These are phyloP conservation scores for Molorchus minor DNA, from an alignment of 2,888 invertebrate genomes.

Conservation along the genomic window DNA sequence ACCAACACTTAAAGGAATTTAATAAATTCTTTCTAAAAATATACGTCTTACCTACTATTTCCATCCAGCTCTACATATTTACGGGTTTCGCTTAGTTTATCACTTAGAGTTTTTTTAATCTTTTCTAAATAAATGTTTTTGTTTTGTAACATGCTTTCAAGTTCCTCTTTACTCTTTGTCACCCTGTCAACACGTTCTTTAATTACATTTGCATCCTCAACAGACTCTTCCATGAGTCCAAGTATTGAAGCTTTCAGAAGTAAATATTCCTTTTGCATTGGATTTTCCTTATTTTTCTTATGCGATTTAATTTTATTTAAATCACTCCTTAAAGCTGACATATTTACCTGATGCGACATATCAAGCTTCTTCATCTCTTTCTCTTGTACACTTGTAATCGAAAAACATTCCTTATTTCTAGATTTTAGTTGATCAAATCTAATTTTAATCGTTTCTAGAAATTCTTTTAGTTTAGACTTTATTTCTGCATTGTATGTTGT, in stretches of 20 bases:
- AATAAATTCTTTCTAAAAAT: too few relatives aligned
- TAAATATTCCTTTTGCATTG: not conserved
- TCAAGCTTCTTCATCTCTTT: not conserved
- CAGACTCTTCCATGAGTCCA: not conserved
- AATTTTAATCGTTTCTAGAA: not conserved
- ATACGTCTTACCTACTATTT: not conserved
- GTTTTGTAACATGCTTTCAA: not conserved
- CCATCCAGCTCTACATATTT: not conserved
- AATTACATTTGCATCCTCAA: not conserved
- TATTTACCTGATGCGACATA: not conserved
- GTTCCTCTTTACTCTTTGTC: not conserved
- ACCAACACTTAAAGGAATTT: too few relatives aligned
- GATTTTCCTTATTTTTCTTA: not conserved
- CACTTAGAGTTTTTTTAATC: not conserved
- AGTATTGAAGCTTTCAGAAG: constrained; percentile 1
- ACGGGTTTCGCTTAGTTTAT: not conserved
- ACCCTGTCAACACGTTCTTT: not conserved
- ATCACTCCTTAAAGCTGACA: not conserved
- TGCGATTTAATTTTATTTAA: not conserved
- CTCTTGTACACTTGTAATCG: not conserved
- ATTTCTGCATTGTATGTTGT: constrained; percentile 10
- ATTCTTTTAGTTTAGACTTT: not conserved
- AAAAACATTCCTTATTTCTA: not conserved
- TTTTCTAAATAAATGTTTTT: not conserved
- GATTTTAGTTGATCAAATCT: not conserved